These are phyloP conservation scores for Bombus turneri DNA, from an alignment of 1,140 invertebrate genomes.

Conservation along the genomic window DNA sequence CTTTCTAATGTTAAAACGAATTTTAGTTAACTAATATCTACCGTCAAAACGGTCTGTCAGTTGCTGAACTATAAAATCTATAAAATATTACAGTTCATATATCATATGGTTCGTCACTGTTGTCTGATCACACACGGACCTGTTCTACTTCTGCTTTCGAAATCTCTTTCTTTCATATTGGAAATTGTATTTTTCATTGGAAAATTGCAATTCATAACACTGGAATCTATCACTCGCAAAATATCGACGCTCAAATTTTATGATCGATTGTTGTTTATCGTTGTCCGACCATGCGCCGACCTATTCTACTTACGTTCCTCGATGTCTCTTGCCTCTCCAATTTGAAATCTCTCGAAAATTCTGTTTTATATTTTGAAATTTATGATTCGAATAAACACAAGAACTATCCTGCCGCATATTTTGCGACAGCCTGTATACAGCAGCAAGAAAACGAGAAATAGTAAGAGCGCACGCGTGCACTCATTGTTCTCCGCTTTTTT, in stretches of 20 bases:
- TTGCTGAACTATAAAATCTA: neutral
- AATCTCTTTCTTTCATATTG: neutral
- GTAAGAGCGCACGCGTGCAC: neutral
- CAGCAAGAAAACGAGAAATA: neutral
- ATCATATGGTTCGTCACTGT: neutral
- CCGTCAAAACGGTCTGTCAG: neutral
- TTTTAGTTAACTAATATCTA: neutral
- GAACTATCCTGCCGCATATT: too few relatives aligned
- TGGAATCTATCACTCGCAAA: neutral
- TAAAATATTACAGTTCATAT: neutral
- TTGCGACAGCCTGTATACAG: too few relatives aligned
- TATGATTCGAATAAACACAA: neutral
- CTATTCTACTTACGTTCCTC: neutral
- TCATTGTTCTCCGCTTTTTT: constrained; percentile 11
- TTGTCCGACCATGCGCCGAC: neutral
- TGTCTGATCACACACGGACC: neutral
- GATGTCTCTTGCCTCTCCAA: too few relatives aligned
- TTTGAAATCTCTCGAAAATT: neutral
- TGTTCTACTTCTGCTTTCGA: neutral
- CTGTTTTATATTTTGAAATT: neutral
- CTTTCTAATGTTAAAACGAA: neutral
- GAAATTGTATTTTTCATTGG: neutral
- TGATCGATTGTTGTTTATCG: neutral
- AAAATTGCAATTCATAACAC: neutral
- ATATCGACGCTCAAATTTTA: neutral